Evolutionary conservation across 2,113 vertebrate genomes (phyloP).

Genomic region (Nematolebias whitei): DNA sequence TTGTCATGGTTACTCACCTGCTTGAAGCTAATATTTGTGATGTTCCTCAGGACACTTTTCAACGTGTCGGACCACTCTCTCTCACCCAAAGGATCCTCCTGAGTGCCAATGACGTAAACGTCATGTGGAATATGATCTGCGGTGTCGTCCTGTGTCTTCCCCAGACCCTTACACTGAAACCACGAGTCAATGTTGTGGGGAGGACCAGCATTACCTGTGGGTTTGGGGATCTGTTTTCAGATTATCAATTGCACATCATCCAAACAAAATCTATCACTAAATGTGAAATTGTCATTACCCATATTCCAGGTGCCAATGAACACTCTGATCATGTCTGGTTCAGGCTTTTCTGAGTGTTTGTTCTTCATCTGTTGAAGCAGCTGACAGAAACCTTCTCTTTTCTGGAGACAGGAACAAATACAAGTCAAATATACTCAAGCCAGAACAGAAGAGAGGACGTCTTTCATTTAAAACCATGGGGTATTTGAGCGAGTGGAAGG

Average conservation of each 20-base stretch:
- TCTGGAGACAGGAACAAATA: slow-evolving; percentile 76
- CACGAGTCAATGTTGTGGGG: slow-evolving; percentile 92
- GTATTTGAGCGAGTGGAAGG: background rate
- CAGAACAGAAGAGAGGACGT: too few relatives aligned
- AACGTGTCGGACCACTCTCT: slow-evolving; percentile 92
- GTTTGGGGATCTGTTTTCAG: background rate
- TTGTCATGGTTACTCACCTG: slow-evolving; percentile 77
- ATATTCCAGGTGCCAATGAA: slow-evolving; percentile 99
- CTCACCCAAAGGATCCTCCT: slow-evolving; percentile 92
- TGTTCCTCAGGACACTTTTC: slow-evolving; percentile 85
- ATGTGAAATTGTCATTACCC: slow-evolving; percentile 78
- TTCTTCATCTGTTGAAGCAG: slow-evolving; percentile 99
- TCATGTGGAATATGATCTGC: slow-evolving; percentile 97
- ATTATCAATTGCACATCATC: background rate
- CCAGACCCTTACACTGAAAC: slow-evolving; percentile 97
- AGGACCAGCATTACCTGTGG: slow-evolving; percentile 87
- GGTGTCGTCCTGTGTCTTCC: slow-evolving; percentile 92
- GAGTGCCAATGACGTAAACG: slow-evolving; percentile 95
- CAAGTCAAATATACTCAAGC: too few relatives aligned
- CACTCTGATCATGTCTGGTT: slow-evolving; percentile 97
- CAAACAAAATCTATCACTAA: background rate
- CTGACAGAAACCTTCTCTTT: slow-evolving; percentile 97
- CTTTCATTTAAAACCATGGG: background rate
- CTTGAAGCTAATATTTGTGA: slow-evolving; percentile 95
- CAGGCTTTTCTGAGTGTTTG: slow-evolving; percentile 92